Conservation (phyloP, 2,888 invertebrate genomes). For the Pyrgus malvae region DNA sequence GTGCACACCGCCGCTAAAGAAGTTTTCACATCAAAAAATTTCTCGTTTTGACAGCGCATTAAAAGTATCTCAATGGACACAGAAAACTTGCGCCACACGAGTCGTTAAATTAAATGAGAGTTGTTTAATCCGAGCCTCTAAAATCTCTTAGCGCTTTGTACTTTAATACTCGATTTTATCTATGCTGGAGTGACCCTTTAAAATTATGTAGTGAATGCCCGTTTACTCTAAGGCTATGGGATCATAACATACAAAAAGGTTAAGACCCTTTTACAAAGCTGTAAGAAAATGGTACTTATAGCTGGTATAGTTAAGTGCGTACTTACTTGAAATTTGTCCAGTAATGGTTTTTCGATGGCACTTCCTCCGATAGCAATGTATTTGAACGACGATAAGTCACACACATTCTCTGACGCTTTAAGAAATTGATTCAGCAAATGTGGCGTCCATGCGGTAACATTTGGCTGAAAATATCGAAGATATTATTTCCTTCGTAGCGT, state of each 20-base stretch:
- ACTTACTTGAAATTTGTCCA: conserved; percentile 54
- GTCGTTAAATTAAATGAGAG: no score
- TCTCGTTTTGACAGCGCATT: no score
- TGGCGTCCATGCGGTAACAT: conserved; percentile 53
- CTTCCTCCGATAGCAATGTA: conserved; percentile 54
- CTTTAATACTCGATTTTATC: no score
- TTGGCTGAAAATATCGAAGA: conserved; percentile 46
- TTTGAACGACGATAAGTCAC: conserved; percentile 58
- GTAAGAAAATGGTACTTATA: conserved; percentile 13
- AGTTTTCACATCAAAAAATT: no score
- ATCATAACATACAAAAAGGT: neutral
- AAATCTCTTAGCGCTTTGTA: no score
- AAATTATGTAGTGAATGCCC: no score
- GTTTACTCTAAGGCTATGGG: no score
- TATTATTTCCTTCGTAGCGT: conserved; percentile 15
- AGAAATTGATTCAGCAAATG: conserved; percentile 54
- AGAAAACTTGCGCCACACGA: no score
- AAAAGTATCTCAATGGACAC: no score
- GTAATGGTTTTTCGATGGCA: conserved; percentile 49
- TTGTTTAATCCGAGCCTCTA: no score
- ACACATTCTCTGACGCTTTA: conserved; percentile 48
- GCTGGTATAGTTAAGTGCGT: conserved; percentile 29
- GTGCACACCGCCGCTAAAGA: no score
- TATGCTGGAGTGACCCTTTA: no score
- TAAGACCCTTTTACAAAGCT: conserved; percentile 12